A percentile compares a stretch with the other conserved stretches of the same genome.
phyloP scores from a whole-genome alignment of 2,888 invertebrate species.

The Nemapogon koenigi region DNA sequence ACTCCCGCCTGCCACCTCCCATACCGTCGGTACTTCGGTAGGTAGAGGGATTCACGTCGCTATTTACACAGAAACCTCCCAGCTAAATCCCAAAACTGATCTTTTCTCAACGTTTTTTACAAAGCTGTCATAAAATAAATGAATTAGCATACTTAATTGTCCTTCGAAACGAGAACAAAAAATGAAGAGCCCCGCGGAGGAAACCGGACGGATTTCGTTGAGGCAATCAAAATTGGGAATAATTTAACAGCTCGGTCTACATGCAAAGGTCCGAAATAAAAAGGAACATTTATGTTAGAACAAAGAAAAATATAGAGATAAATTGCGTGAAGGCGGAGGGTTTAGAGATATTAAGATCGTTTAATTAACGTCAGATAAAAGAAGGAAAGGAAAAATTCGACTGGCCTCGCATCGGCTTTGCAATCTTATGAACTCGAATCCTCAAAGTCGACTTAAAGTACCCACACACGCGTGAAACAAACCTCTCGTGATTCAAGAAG shows the following conservation, averaged over 20 bases:
- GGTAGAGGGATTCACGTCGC: conserved; percentile 1
- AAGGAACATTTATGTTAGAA: conserved; percentile 32
- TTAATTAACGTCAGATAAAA: conserved; percentile 37
- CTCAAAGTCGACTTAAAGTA: conserved; percentile 23
- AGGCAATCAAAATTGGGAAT: conserved; percentile 43
- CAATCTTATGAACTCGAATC: conserved; percentile 27
- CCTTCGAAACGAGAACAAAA: conserved; percentile 45
- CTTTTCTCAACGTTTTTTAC: conserved; percentile 32
- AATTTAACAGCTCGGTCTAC: conserved; percentile 33
- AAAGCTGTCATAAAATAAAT: conserved; percentile 48
- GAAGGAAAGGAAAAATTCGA: conserved; percentile 29
- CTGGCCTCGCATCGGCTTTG: conserved; percentile 30
- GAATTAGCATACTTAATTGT: conserved; percentile 60
- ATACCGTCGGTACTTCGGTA: no score
- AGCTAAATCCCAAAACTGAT: conserved; percentile 36
- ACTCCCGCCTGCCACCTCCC: conserved; percentile 17
- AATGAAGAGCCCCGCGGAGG: conserved; percentile 36
- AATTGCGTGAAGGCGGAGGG: conserved; percentile 11
- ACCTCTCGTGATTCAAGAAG: conserved; percentile 28
- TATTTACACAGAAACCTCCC: conserved; percentile 15
- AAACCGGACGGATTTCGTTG: conserved; percentile 41
- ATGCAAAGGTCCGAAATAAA: conserved; percentile 33
- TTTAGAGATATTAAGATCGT: conserved; percentile 35
- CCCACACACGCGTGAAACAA: conserved; percentile 35
- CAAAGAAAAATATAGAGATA: conserved; percentile 24